Percentiles rank a stretch among this genome's conserved stretches.
These are phyloP conservation scores for Coelinius sp. DNA, from an alignment of 2,888 invertebrate genomes.

Conservation along the genomic window DNA sequence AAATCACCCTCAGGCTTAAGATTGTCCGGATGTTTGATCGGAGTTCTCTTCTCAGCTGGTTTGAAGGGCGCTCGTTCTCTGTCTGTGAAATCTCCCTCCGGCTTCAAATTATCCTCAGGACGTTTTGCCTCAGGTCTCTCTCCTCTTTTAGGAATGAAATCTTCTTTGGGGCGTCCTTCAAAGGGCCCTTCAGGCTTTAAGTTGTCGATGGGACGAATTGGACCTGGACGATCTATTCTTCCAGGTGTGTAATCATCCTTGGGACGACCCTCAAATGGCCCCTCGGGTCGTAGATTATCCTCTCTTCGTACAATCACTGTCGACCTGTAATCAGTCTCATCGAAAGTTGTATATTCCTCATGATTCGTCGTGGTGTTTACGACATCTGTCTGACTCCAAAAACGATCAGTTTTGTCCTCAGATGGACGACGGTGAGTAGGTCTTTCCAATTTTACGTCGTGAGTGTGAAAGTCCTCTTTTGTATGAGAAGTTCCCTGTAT, in stretches of 20 bases:
- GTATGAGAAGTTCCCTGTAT: conserved; percentile 64
- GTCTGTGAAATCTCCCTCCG: conserved; percentile 67
- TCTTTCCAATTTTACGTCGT: conserved; percentile 56
- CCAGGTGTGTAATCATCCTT: conserved; percentile 64
- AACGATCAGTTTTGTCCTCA: conserved; percentile 72
- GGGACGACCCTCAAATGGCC: conserved; percentile 71
- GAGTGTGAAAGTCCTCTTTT: conserved; percentile 66
- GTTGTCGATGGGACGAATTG: conserved; percentile 54
- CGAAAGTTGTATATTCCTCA: conserved; percentile 77
- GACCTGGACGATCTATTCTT: conserved; percentile 59
- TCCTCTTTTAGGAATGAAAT: conserved; percentile 67
- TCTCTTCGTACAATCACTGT: conserved; percentile 55
- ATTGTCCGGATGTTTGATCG: conserved; percentile 69
- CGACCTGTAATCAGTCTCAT: conserved; percentile 73
- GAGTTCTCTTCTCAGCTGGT: conserved; percentile 68
- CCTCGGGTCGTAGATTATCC: conserved; percentile 73
- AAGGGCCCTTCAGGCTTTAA: conserved; percentile 72
- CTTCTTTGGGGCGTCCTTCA: conserved; percentile 71
- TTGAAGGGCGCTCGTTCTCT: conserved; percentile 63
- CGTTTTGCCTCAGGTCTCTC: conserved; percentile 57
- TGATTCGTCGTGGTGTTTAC: conserved; percentile 82
- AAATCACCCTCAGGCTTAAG: conserved; percentile 75
- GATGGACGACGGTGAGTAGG: conserved; percentile 75
- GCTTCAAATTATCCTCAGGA: conserved; percentile 73
- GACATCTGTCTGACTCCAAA: conserved; percentile 67